phyloP scores from a whole-genome alignment of 2,888 invertebrate genomes.

The Chloromyia formosa region DNA sequence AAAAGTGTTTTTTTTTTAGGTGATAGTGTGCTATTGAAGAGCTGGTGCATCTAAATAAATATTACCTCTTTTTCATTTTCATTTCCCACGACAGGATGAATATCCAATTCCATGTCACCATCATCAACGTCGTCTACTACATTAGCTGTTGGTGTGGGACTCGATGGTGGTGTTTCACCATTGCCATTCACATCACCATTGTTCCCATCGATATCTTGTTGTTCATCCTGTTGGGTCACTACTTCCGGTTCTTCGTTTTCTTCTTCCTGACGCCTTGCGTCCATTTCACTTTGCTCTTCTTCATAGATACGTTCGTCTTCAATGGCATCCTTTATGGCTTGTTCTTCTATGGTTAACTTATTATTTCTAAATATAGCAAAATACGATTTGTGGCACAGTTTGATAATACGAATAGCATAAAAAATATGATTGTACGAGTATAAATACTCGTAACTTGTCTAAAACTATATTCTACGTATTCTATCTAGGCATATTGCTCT shows the following conservation, averaged over 20 bases:
- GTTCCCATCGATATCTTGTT: too few relatives aligned
- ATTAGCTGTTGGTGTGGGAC: neutral
- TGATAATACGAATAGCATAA: too few relatives aligned
- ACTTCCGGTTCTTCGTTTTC: neutral
- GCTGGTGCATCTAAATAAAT: too few relatives aligned
- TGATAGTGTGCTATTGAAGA: neutral
- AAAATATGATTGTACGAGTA: too few relatives aligned
- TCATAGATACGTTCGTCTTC: conserved; percentile 33
- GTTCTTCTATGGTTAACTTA: conserved; percentile 36
- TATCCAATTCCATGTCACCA: neutral
- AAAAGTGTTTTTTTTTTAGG: neutral
- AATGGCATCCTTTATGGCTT: conserved; percentile 33
- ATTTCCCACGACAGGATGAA: neutral
- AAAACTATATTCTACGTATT: too few relatives aligned
- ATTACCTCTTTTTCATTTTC: neutral
- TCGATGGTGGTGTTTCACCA: neutral
- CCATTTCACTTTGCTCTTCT: conserved; percentile 24
- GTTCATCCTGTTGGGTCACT: neutral
- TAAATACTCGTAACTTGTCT: too few relatives aligned
- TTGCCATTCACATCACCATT: conserved; percentile 21
- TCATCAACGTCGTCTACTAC: neutral
- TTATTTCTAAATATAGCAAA: conserved; percentile 16
- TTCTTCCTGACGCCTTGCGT: neutral
- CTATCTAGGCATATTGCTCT: too few relatives aligned
- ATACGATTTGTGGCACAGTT: neutral